Percentiles rank a stretch among this genome's conserved stretches.
Evolutionary conservation across 1,140 invertebrate genomes (phyloP).

Genomic region (Drosophila baimaii): DNA sequence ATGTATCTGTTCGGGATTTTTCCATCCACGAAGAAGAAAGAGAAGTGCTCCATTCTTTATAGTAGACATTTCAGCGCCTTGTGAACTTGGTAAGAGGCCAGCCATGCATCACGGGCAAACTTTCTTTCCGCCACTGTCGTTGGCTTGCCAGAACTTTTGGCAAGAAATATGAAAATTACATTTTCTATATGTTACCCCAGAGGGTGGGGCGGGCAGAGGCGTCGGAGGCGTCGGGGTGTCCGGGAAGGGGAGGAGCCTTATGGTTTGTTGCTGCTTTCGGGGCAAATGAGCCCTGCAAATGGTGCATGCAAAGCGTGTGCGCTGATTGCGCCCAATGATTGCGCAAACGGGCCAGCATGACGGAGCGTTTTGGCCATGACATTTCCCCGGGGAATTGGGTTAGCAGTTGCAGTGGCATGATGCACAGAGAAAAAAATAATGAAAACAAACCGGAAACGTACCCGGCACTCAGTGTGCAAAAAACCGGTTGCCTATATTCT

Average conservation of each 20-base stretch:
- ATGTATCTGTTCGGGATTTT: conserved; percentile 53
- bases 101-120: conserved; percentile 72
- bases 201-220: neutral
- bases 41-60: conserved; percentile 15
- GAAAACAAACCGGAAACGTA: neutral
- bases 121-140: conserved; percentile 59
- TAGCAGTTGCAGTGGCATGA: conserved; percentile 48
- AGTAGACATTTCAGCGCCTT: conserved; percentile 68
- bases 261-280: conserved; percentile 42
- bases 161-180: conserved; percentile 67
- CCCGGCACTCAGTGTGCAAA: neutral
- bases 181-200: conserved; percentile 52
- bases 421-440: conserved; percentile 4
- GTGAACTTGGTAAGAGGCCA: conserved; percentile 71
- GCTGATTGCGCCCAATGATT: conserved; percentile 73
- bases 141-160: conserved; percentile 65
- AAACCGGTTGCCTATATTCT: neutral
- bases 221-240: neutral
- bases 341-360: conserved; percentile 57
- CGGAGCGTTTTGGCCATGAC: conserved; percentile 62
- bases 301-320: conserved; percentile 59
- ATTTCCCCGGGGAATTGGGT: conserved; percentile 64
- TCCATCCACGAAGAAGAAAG: neutral
- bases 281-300: conserved; percentile 63
- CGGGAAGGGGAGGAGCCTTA: conserved; percentile 13